Evolutionary conservation across 2,888 invertebrate species (phyloP).

Genomic region (Cosmia trapezina): DNA sequence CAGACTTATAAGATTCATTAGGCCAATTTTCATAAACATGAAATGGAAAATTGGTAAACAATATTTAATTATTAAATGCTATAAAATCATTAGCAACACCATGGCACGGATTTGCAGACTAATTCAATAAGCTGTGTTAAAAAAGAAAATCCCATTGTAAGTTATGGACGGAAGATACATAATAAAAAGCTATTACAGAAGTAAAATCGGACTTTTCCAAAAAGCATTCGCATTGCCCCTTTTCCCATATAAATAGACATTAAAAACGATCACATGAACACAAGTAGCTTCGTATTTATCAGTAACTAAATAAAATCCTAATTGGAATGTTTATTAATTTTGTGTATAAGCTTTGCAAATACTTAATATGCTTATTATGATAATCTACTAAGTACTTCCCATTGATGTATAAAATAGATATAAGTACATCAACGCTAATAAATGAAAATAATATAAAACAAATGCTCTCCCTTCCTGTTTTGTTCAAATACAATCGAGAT

Average conservation of each 20-base stretch:
- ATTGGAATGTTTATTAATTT: conserved; percentile 66
- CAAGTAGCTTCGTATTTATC: conserved; percentile 46
- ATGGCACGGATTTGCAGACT: conserved; percentile 54
- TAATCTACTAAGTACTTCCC: conserved; percentile 61
- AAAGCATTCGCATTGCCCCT: conserved; percentile 39
- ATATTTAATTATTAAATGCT: conserved; percentile 30
- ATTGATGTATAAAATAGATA: conserved; percentile 58
- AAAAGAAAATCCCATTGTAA: conserved; percentile 42
- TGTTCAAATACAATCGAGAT: conserved; percentile 44
- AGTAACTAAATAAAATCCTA: conserved; percentile 60
- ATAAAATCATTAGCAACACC: conserved; percentile 45
- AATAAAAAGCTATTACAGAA: conserved; percentile 45
- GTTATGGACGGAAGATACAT: conserved; percentile 63
- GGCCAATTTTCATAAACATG: conserved; percentile 58
- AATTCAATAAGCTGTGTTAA: conserved; percentile 41
- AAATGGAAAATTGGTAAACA: conserved; percentile 55
- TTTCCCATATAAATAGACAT: conserved; percentile 50
- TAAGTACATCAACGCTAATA: conserved; percentile 59
- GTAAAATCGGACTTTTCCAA: conserved; percentile 44
- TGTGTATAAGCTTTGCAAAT: conserved; percentile 57
- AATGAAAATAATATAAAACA: conserved; percentile 50
- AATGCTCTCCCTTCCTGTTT: conserved; percentile 53
- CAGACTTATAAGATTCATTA: conserved; percentile 58
- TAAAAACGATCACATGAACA: conserved; percentile 48
- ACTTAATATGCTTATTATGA: conserved; percentile 43